Evolutionary conservation across 2,797 vertebrate genomes (phyloP).

Genomic region (Ara ararauna): DNA sequence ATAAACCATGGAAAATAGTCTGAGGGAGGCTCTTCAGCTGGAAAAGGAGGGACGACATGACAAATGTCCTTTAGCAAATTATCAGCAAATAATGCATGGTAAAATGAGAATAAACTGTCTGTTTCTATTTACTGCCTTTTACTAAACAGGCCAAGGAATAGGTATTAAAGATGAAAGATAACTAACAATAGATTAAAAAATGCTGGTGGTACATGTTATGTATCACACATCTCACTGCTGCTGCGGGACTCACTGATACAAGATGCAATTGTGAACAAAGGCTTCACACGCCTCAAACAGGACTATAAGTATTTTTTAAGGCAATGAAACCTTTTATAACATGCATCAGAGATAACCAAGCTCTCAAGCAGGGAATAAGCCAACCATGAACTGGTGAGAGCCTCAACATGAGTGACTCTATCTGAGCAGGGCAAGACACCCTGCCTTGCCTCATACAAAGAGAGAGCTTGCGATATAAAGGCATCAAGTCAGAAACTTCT

Average conservation of each 20-base stretch:
- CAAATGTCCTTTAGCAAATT: not conserved
- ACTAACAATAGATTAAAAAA: not conserved
- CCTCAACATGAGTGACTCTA: not conserved
- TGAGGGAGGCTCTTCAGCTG: not conserved
- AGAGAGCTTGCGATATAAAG: not conserved
- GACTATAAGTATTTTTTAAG: not conserved
- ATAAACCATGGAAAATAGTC: not conserved
- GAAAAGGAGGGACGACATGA: not conserved
- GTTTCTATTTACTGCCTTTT: not conserved
- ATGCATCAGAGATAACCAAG: not conserved
- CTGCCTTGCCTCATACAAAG: not conserved
- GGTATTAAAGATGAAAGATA: constrained; percentile 5
- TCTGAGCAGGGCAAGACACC: not conserved
- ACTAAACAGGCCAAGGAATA: not conserved
- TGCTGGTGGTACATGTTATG: not conserved
- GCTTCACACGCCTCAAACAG: not conserved
- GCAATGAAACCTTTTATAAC: not conserved
- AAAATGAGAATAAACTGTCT: not conserved
- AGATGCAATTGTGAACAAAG: not conserved
- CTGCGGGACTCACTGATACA: not conserved
- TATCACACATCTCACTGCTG: not conserved
- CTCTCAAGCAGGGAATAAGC: not conserved
- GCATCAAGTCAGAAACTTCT: constrained; percentile 24
- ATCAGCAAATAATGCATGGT: not conserved
- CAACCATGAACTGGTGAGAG: not conserved